phyloP scores from a whole-genome alignment of 2,113 vertebrate species.

The Lamprotornis superbus region DNA sequence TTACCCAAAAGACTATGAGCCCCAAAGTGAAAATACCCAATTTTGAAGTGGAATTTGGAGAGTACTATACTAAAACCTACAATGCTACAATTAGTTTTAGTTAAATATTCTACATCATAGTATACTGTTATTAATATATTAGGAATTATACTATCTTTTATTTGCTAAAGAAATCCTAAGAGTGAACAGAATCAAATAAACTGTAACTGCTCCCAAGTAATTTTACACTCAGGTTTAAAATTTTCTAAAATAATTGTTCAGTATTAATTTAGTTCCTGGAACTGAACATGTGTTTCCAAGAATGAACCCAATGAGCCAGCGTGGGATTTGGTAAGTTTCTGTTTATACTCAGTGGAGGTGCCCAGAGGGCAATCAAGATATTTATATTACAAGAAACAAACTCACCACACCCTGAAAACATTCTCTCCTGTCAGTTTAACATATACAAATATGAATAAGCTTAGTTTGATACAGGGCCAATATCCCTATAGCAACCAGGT shows the following conservation, averaged over 20 bases:
- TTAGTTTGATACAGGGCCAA: background rate
- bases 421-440: background rate
- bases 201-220: background rate
- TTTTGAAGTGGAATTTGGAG: background rate
- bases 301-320: background rate
- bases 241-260: background rate
- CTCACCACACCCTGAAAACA: background rate
- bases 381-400: background rate
- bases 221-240: background rate
- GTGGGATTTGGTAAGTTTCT: background rate
- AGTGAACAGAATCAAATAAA: background rate
- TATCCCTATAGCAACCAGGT: background rate
- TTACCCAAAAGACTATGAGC: background rate
- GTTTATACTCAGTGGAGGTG: background rate
- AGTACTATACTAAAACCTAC: background rate
- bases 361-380: background rate
- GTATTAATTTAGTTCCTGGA: background rate
- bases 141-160: background rate
- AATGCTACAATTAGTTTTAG: background rate
- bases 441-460: background rate
- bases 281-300: background rate
- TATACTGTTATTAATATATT: background rate
- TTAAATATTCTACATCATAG: background rate
- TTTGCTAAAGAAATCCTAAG: background rate
- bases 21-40: background rate